These are phyloP conservation scores for Gadus macrocephalus DNA, from an alignment of 2,113 vertebrate genomes.

Conservation along the genomic window DNA sequence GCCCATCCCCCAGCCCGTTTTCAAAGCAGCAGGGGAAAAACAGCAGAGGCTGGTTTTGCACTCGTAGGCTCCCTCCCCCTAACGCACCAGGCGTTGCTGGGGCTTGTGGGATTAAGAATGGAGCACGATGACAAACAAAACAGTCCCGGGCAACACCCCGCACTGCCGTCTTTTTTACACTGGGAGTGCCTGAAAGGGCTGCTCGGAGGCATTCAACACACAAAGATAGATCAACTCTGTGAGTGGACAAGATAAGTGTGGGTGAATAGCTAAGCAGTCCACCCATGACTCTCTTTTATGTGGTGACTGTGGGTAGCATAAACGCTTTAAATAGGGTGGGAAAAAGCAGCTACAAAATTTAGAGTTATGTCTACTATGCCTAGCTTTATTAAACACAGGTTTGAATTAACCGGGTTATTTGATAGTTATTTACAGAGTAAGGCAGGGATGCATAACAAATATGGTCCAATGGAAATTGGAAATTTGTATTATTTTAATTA, in stretches of 20 bases:
- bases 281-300: slow-evolving; percentile 43
- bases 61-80: slow-evolving; percentile 58
- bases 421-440: slow-evolving; percentile 5
- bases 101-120: slow-evolving; percentile 73
- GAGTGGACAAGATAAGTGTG: slow-evolving; percentile 62
- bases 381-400: not conserved
- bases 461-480: no score
- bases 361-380: slow-evolving; percentile 25
- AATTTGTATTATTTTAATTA: not conserved
- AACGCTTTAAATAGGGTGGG: slow-evolving; percentile 31
- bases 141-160: slow-evolving; percentile 67
- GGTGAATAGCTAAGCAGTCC: slow-evolving; percentile 49
- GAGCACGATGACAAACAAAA: slow-evolving; percentile 74
- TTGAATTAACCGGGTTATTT: slow-evolving; percentile 19
- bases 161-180: slow-evolving; percentile 62
- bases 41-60: slow-evolving; percentile 60
- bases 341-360: slow-evolving; percentile 2
- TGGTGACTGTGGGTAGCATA: slow-evolving; percentile 32
- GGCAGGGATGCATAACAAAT: not conserved
- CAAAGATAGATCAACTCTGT: slow-evolving; percentile 59
- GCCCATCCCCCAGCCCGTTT: slow-evolving; percentile 62
- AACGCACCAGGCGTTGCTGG: slow-evolving; percentile 63
- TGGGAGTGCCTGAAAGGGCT: slow-evolving; percentile 65
- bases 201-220: slow-evolving; percentile 60
- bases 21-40: slow-evolving; percentile 62